Conservation (phyloP, 2,888 invertebrate genomes). For the Encarsia formosa region DNA sequence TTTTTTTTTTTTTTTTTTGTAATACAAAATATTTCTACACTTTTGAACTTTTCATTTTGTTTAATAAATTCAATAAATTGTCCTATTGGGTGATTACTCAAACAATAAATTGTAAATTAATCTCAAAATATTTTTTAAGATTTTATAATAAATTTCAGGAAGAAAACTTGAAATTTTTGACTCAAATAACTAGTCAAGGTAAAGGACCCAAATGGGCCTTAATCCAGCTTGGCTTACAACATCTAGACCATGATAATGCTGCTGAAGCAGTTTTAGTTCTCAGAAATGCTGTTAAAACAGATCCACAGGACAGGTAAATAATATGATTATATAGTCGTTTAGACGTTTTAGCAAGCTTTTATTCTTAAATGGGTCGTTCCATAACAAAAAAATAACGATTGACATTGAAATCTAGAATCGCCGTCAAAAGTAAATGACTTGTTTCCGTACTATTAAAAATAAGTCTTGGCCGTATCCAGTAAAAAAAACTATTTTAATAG, state of each 20-base stretch:
- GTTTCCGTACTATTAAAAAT: no score
- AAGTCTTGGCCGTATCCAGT: no score
- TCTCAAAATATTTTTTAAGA: slow-evolving; percentile 1
- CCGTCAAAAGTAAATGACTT: no score
- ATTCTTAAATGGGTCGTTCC: no score
- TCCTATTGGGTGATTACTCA: no score
- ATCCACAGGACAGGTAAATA: slow-evolving; percentile 63
- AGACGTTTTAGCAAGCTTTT: background rate
- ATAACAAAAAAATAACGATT: no score
- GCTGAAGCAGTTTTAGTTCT: slow-evolving; percentile 73
- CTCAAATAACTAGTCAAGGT: slow-evolving; percentile 52
- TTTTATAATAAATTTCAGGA: slow-evolving; percentile 50
- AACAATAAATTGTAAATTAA: background rate
- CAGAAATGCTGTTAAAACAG: slow-evolving; percentile 66
- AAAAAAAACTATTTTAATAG: background rate
- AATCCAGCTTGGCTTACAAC: slow-evolving; percentile 78
- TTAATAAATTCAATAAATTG: no score
- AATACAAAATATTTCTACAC: no score
- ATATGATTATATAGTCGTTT: background rate
- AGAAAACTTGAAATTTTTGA: slow-evolving; percentile 61
- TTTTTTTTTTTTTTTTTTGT: no score
- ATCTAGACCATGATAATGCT: slow-evolving; percentile 69
- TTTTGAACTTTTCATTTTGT: no score
- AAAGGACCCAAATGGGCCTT: slow-evolving; percentile 70
- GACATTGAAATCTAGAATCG: no score